Conservation (phyloP, 2,113 vertebrate species). For the Epinephelus fuscoguttatus region DNA sequence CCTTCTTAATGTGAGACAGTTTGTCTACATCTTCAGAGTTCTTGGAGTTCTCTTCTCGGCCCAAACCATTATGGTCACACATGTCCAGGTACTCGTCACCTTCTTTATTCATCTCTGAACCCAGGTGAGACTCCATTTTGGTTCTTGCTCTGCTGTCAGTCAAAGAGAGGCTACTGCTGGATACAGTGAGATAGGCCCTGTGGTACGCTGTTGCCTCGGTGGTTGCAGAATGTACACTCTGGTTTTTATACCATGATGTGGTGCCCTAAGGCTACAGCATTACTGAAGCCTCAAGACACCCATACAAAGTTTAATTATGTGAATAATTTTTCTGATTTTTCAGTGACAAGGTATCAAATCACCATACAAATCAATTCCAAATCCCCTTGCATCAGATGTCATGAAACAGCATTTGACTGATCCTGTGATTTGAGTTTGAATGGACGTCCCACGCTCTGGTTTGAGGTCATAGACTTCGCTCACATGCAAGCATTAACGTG, state of each 20-base stretch:
- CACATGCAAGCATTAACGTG: not conserved
- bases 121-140: constrained; percentile 31
- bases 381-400: not conserved
- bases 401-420: constrained; percentile 12
- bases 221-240: not conserved
- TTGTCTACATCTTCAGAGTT: not conserved
- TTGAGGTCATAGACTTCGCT: not conserved
- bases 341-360: not conserved
- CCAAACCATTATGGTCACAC: not conserved
- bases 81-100: not conserved
- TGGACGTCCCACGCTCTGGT: not conserved
- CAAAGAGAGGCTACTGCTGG: not conserved
- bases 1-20: constrained; percentile 50
- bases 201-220: not conserved
- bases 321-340: not conserved
- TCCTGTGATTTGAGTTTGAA: constrained; percentile 17
- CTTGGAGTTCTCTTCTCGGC: constrained; percentile 13
- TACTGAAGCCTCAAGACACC: constrained; percentile 1
- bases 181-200: not conserved
- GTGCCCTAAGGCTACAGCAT: not conserved
- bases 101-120: constrained; percentile 17
- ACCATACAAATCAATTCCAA: constrained; percentile 16
- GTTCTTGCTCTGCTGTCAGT: not conserved
- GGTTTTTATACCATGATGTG: constrained; percentile 15
- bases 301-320: not conserved